phyloP scores from a whole-genome alignment of 2,797 vertebrate species.

The Sitta carolinensis region DNA sequence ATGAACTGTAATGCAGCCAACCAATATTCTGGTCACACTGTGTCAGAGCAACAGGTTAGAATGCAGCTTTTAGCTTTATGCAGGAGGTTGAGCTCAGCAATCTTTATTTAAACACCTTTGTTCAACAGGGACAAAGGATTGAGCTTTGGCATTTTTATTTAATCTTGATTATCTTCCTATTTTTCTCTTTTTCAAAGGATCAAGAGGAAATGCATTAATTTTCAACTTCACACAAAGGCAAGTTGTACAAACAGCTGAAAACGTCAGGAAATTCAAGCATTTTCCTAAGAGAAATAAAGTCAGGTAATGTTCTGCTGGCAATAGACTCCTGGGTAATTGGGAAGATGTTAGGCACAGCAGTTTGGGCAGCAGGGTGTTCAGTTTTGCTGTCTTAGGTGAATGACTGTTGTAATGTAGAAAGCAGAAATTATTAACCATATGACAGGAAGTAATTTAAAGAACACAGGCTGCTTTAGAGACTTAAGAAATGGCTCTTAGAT shows the following conservation, averaged over 20 bases:
- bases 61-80: background rate
- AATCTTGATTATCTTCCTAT: background rate
- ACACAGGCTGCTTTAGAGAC: background rate
- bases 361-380: background rate
- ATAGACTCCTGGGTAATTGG: background rate
- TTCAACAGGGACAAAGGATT: background rate
- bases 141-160: constrained; percentile 28
- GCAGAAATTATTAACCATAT: constrained; percentile 34
- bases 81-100: background rate
- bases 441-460: constrained; percentile 62
- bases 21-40: background rate
- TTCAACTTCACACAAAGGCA: constrained; percentile 25
- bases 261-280: constrained; percentile 29
- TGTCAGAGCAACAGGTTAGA: background rate
- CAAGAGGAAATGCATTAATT: constrained; percentile 48
- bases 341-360: background rate
- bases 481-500: background rate
- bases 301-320: constrained; percentile 13
- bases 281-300: constrained; percentile 31
- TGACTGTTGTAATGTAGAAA: constrained; percentile 16
- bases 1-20: background rate
- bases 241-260: constrained; percentile 62
- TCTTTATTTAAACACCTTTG: constrained; percentile 21
- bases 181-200: background rate
- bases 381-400: constrained; percentile 3